These are phyloP conservation scores for Tuberolachnus salignus DNA, from an alignment of 2,888 invertebrate genomes.

Conservation along the genomic window DNA sequence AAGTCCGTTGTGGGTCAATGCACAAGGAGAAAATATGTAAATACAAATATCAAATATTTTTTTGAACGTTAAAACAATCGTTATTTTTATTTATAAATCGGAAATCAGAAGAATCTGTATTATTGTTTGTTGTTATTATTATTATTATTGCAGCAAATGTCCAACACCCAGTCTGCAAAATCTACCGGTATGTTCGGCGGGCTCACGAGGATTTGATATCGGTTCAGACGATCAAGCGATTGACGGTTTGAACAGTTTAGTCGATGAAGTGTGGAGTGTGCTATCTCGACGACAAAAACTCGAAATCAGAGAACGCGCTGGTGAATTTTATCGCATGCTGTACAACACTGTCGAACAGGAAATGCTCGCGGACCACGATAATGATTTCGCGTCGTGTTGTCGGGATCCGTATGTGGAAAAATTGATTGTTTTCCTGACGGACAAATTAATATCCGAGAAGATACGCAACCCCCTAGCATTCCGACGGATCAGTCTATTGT, in stretches of 20 bases:
- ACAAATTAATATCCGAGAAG: background rate
- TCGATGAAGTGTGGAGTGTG: constrained; percentile 20
- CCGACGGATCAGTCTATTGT: constrained; percentile 7
- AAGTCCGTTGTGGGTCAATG: constrained; percentile 23
- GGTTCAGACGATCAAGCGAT: background rate
- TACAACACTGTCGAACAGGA: constrained; percentile 12
- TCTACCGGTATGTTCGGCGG: background rate
- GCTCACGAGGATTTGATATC: background rate
- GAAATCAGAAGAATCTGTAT: background rate
- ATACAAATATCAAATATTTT: background rate
- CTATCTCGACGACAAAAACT: constrained; percentile 1
- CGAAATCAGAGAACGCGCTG: constrained; percentile 3
- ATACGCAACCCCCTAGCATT: background rate
- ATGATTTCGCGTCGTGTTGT: background rate
- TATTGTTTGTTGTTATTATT: no score
- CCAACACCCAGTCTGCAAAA: constrained; percentile 1
- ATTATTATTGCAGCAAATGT: background rate
- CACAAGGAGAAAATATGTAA: constrained; percentile 24
- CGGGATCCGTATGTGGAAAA: constrained; percentile 24
- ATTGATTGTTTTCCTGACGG: background rate
- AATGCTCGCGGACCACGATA: constrained; percentile 10
- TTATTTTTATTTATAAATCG: background rate
- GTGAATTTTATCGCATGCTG: constrained; percentile 16
- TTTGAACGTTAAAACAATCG: no score
- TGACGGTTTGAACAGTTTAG: background rate